Evolutionary conservation across 2,113 vertebrate genomes (phyloP).

Genomic region (Speoplatyrhinus poulsoni): DNA sequence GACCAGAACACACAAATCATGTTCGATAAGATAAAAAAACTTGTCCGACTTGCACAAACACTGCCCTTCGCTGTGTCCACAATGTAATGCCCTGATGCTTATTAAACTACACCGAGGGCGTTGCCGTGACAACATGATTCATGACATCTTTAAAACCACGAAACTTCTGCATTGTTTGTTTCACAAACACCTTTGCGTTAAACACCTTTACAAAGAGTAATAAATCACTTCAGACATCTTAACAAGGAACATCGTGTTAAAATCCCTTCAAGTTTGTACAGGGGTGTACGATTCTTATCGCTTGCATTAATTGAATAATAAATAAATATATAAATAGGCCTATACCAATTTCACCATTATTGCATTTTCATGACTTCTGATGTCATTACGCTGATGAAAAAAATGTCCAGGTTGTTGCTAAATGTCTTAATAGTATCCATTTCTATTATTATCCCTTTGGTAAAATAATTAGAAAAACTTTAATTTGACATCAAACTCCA

Average conservation of each 20-base stretch:
- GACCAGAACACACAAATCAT: constrained; percentile 55
- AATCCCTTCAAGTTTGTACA: constrained; percentile 16
- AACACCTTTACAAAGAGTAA: constrained; percentile 52
- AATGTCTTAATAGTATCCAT: too few species aligned
- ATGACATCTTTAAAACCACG: constrained; percentile 12
- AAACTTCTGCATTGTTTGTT: constrained; percentile 26
- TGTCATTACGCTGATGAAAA: too few species aligned
- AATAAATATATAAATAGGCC: too few species aligned
- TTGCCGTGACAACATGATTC: constrained; percentile 32
- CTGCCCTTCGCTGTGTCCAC: constrained; percentile 37
- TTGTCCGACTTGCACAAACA: constrained; percentile 41
- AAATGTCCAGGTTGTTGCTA: too few species aligned
- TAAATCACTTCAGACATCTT: constrained; percentile 42
- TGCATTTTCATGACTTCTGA: too few species aligned
- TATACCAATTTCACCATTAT: too few species aligned
- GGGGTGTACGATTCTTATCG: too few species aligned
- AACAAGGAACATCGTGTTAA: constrained; percentile 17
- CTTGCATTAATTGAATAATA: too few species aligned
- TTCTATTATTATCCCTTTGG: too few species aligned
- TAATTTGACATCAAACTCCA: too few species aligned
- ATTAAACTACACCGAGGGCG: constrained; percentile 22
- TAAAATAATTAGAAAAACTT: too few species aligned
- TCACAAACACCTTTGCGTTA: constrained; percentile 35
- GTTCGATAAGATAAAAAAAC: constrained; percentile 57
- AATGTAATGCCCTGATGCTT: constrained; percentile 27